Evolutionary conservation across 2,797 vertebrate species (phyloP).

Genomic region (Sus cebifrons): DNA sequence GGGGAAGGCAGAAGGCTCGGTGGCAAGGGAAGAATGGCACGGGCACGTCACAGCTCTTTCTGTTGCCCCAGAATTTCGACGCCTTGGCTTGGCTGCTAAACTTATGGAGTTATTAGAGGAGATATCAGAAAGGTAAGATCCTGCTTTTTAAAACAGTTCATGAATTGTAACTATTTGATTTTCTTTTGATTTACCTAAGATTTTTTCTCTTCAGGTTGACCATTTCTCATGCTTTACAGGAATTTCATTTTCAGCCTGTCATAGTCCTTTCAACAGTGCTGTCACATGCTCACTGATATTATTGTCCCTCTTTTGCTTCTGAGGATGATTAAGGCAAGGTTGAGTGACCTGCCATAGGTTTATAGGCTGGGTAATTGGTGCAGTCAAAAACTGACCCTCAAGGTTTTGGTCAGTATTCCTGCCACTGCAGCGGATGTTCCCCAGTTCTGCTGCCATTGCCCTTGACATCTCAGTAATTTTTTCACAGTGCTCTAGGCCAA

Average conservation of each 20-base stretch:
- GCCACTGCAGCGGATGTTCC: neutral
- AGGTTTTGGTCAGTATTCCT: neutral
- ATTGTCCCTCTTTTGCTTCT: neutral
- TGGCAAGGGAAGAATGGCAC: constrained; percentile 97
- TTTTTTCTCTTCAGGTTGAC: neutral
- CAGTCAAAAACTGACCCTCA: neutral
- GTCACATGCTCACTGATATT: neutral
- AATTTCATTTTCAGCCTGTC: constrained; percentile 53
- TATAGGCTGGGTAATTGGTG: neutral
- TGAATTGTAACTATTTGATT: neutral
- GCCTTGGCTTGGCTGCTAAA: constrained; percentile 97
- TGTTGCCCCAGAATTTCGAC: constrained; percentile 96
- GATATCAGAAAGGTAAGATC: constrained; percentile 96
- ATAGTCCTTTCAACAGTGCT: neutral
- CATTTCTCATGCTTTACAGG: neutral
- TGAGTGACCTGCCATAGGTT: neutral
- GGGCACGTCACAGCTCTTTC: constrained; percentile 98
- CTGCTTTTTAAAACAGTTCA: constrained; percentile 38
- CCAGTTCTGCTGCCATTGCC: neutral
- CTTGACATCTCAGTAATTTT: neutral
- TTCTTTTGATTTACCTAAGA: constrained; percentile 3
- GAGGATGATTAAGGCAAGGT: neutral
- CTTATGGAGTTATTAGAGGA: constrained; percentile 98
- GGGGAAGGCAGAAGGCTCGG: constrained; percentile 98
- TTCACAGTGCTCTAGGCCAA: neutral